A percentile compares a stretch with the other conserved stretches of the same genome.
Evolutionary conservation across 2,797 vertebrate genomes (phyloP).

Genomic region (Eulemur albifrons): DNA sequence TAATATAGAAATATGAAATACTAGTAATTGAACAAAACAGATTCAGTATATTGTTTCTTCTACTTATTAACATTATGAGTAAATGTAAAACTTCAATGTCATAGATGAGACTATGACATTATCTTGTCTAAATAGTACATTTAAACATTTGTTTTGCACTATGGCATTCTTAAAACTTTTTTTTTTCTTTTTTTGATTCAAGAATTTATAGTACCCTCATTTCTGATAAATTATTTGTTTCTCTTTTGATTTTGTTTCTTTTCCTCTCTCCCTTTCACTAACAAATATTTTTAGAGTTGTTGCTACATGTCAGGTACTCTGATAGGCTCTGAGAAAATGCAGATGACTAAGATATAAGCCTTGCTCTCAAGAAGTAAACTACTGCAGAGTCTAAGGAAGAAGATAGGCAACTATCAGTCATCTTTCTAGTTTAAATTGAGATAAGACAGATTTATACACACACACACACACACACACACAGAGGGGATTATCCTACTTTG

Average conservation of each 20-base stretch:
- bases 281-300: not conserved
- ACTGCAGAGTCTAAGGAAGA: not conserved
- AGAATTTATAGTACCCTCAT: not conserved
- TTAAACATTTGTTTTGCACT: not conserved
- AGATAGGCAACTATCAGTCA: not conserved
- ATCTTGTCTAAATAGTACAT: slow-evolving; percentile 6
- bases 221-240: not conserved
- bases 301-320: not conserved
- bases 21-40: not conserved
- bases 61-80: slow-evolving; percentile 18
- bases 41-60: slow-evolving; percentile 35
- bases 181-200: not conserved
- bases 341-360: not conserved
- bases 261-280: not conserved
- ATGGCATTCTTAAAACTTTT: not conserved
- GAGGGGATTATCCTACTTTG: not conserved
- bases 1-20: not conserved
- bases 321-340: not conserved
- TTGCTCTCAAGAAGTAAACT: not conserved
- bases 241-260: not conserved
- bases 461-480: not conserved
- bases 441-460: not conserved
- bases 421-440: not conserved
- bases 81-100: slow-evolving; percentile 39
- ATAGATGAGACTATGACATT: not conserved